Evolutionary conservation across 2,113 vertebrate genomes (phyloP).

Genomic region (Oreochromis niloticus): DNA sequence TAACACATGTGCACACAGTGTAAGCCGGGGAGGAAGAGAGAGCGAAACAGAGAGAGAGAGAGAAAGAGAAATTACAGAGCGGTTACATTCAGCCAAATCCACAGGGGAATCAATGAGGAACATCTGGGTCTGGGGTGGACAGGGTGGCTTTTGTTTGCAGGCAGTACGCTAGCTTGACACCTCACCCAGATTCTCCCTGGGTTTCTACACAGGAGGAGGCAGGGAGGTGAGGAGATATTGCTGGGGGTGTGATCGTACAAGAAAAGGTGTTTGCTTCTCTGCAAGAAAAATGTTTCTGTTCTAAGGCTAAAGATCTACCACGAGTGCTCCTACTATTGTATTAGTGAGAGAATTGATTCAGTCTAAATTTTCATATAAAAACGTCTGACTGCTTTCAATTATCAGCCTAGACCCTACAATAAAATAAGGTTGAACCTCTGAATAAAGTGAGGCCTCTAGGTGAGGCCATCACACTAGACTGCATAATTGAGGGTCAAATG

Average conservation of each 20-base stretch:
- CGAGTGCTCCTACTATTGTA: not conserved
- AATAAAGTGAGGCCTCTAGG: not conserved
- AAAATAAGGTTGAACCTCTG: not conserved
- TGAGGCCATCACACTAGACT: not conserved
- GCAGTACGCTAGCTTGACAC: conserved; percentile 62
- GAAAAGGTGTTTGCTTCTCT: conserved; percentile 52
- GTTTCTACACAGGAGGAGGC: conserved; percentile 40
- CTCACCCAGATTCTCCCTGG: conserved; percentile 52
- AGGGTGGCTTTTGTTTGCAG: conserved; percentile 63
- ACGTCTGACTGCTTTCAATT: not conserved
- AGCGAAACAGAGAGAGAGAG: conserved; percentile 10
- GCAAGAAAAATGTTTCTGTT: conserved; percentile 27
- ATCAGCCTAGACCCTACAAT: not conserved
- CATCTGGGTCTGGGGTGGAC: conserved; percentile 70
- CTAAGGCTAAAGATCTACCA: not conserved
- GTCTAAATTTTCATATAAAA: not conserved
- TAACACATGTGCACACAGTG: not conserved
- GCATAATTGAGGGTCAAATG: not conserved
- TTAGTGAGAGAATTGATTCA: not conserved
- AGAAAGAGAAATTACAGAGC: conserved; percentile 44
- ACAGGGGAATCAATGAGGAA: conserved; percentile 71
- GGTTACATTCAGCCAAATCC: conserved; percentile 64
- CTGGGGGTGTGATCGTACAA: not conserved
- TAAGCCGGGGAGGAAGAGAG: not conserved
- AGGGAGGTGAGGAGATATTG: not conserved